phyloP scores from a whole-genome alignment of 2,797 vertebrate genomes.

The Neosilurus mollespiculum region DNA sequence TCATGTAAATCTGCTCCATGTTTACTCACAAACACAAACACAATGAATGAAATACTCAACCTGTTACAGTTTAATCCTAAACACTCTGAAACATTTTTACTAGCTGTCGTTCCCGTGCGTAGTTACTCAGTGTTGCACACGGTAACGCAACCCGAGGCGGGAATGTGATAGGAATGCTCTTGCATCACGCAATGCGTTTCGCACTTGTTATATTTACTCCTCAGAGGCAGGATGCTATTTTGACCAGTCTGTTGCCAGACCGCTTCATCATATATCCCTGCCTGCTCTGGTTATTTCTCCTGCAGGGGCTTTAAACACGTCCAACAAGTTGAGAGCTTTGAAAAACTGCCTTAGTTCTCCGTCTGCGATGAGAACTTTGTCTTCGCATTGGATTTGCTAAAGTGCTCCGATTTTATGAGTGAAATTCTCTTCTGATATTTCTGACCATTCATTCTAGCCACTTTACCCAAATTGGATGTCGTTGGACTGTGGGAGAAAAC shows the following conservation, averaged over 20 bases:
- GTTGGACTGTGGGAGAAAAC: no score
- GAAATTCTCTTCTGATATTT: neutral
- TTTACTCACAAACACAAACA: neutral
- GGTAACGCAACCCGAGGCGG: constrained; percentile 34
- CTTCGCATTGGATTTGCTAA: neutral
- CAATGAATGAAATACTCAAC: neutral
- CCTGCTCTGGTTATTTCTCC: constrained; percentile 19
- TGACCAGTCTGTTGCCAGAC: constrained; percentile 28
- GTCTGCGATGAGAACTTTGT: neutral
- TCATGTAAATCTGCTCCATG: neutral
- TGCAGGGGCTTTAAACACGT: constrained; percentile 18
- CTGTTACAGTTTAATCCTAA: neutral
- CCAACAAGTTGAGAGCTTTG: neutral
- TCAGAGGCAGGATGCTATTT: constrained; percentile 29
- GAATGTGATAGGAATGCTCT: constrained; percentile 47
- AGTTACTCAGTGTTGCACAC: neutral
- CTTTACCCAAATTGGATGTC: no score
- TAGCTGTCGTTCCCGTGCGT: neutral
- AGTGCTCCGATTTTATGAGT: neutral
- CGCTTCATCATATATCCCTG: constrained; percentile 3
- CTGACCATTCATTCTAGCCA: no score
- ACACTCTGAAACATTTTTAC: neutral
- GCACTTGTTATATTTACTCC: constrained; percentile 37
- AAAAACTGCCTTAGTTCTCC: neutral
- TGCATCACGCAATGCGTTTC: constrained; percentile 25